phyloP scores from a whole-genome alignment of 1,140 invertebrate species.

The Sinonovacula constricta region DNA sequence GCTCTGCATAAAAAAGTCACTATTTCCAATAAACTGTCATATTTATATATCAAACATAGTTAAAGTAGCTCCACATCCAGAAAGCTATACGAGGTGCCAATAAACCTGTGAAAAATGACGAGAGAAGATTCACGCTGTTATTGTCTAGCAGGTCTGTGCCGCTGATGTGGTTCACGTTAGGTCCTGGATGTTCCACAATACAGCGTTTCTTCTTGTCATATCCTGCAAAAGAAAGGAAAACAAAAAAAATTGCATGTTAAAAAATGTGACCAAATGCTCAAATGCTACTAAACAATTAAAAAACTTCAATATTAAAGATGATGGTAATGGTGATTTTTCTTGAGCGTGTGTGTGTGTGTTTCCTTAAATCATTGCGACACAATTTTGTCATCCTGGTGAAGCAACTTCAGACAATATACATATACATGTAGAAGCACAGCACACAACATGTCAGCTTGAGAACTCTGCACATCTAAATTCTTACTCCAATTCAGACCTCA shows the following conservation, averaged over 20 bases:
- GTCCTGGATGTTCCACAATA: slow-evolving; percentile 87
- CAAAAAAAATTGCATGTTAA: neutral
- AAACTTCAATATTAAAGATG: neutral
- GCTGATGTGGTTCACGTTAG: slow-evolving; percentile 87
- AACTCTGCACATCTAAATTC: no score
- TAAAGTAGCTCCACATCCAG: slow-evolving; percentile 59
- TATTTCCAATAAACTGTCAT: no score
- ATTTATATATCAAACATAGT: no score
- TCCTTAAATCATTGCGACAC: no score
- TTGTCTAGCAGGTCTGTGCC: slow-evolving; percentile 91
- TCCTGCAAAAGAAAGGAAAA: slow-evolving; percentile 80
- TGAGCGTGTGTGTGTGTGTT: no score
- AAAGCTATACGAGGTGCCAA: slow-evolving; percentile 86
- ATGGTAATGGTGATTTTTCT: neutral
- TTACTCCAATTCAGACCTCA: no score
- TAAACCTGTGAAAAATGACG: slow-evolving; percentile 87
- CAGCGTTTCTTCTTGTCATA: slow-evolving; percentile 83
- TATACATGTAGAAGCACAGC: no score
- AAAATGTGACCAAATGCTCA: neutral
- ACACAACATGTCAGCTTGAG: no score
- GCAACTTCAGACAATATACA: no score
- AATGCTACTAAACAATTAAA: neutral
- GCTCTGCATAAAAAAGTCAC: no score
- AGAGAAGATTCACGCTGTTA: slow-evolving; percentile 92
- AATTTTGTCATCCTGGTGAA: no score